A percentile compares a stretch with the other conserved stretches of the same genome.
phyloP scores from a whole-genome alignment of 2,888 invertebrate genomes.

The Rhagonycha lutea region DNA sequence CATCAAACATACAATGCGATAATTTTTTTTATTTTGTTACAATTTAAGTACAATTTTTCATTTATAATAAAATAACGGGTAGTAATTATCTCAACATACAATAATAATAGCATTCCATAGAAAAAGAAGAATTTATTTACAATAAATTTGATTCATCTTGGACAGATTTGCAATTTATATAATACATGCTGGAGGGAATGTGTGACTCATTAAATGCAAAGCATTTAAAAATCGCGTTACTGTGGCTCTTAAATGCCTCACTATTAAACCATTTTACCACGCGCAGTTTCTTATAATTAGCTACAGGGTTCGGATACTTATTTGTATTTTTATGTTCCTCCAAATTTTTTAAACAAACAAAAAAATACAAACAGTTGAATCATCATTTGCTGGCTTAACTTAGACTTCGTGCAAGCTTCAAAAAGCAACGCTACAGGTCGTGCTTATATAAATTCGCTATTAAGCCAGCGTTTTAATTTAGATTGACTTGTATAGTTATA shows the following conservation, averaged over 20 bases:
- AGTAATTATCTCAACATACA: conserved; percentile 49
- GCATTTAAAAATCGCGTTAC: conserved; percentile 29
- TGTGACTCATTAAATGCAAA: conserved; percentile 41
- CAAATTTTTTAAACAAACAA: background rate
- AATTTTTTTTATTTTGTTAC: conserved; percentile 48
- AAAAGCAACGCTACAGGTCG: conserved; percentile 46
- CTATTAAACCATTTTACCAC: conserved; percentile 29
- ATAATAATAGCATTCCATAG: conserved; percentile 50
- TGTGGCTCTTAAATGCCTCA: conserved; percentile 23
- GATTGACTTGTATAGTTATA: conserved; percentile 34
- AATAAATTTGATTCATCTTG: conserved; percentile 56
- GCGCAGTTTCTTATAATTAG: conserved; percentile 38
- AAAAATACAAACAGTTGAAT: background rate
- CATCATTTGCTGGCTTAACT: conserved; percentile 22
- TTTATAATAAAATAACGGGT: conserved; percentile 55
- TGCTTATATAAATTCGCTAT: conserved; percentile 42
- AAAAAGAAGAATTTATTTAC: conserved; percentile 54
- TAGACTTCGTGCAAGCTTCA: conserved; percentile 49
- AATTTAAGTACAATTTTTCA: conserved; percentile 45
- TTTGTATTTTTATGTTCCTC: conserved; percentile 33
- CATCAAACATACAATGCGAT: conserved; percentile 56
- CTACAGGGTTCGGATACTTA: conserved; percentile 37
- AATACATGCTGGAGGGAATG: conserved; percentile 56
- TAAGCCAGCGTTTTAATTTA: conserved; percentile 32
- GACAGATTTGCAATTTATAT: conserved; percentile 57